These are phyloP conservation scores for Dolichopus griseipennis DNA, from an alignment of 2,888 invertebrate genomes.

Conservation along the genomic window DNA sequence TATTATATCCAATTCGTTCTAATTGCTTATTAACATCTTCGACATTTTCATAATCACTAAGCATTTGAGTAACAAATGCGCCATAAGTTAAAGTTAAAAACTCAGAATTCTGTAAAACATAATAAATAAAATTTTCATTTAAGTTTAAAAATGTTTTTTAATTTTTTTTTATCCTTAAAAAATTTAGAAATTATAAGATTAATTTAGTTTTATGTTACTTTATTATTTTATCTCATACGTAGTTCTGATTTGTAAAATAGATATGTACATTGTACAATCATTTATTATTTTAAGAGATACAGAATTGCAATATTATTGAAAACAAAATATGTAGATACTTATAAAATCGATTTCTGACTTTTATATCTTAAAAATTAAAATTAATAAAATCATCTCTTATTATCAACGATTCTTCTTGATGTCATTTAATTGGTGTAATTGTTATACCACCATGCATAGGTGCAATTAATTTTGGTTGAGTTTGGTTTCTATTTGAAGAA, in stretches of 20 bases:
- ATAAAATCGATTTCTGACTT: no score
- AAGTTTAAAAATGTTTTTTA: no score
- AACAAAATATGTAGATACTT: no score
- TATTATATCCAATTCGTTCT: slow-evolving; percentile 94
- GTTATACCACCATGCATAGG: slow-evolving; percentile 41
- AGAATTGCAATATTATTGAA: no score
- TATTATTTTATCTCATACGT: no score
- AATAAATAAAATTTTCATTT: not conserved
- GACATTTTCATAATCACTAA: slow-evolving; percentile 92
- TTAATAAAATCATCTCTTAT: not conserved
- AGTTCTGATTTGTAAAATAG: no score
- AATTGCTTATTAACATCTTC: slow-evolving; percentile 97
- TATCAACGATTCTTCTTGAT: not conserved
- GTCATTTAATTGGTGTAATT: slow-evolving; percentile 39
- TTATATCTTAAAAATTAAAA: not conserved
- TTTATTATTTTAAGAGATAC: no score
- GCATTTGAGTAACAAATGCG: slow-evolving; percentile 90
- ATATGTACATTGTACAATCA: no score
- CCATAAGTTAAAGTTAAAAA: slow-evolving; percentile 96
- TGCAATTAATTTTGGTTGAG: slow-evolving; percentile 40
- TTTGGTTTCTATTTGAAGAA: slow-evolving; percentile 20
- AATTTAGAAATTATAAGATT: no score
- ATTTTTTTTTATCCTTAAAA: no score
- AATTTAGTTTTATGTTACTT: not conserved
- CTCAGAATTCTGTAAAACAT: slow-evolving; percentile 72